phyloP scores from a whole-genome alignment of 2,797 vertebrate genomes.

The Cossypha polioptera region DNA sequence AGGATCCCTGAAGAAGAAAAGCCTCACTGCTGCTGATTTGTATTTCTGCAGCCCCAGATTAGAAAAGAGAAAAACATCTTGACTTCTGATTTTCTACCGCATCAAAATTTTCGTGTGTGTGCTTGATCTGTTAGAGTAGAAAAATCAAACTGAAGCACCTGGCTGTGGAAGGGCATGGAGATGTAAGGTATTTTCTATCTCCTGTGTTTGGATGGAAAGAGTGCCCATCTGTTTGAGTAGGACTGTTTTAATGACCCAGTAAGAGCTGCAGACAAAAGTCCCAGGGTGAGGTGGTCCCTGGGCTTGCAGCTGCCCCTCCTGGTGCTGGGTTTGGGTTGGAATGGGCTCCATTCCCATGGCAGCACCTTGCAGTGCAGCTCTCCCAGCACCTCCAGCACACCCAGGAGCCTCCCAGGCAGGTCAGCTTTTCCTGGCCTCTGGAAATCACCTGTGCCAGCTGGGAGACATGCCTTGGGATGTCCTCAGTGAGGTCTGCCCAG shows the following conservation, averaged over 20 bases:
- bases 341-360: too few relatives aligned
- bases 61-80: not conserved
- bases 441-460: not conserved
- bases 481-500: not conserved
- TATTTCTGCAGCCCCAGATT: not conserved
- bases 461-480: not conserved
- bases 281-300: not conserved
- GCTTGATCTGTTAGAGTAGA: not conserved
- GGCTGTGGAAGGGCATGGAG: not conserved
- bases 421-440: not conserved
- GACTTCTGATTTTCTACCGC: not conserved
- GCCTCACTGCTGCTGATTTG: not conserved
- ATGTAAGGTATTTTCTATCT: not conserved
- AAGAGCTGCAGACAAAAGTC: not conserved
- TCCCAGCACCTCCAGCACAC: not conserved
- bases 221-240: not conserved
- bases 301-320: not conserved
- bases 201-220: not conserved
- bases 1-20: not conserved
- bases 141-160: not conserved
- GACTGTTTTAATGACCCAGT: not conserved
- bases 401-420: rapidly evolving
- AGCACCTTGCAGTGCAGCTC: rapidly evolving
- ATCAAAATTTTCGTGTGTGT: rapidly evolving
- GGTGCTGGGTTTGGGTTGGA: not conserved